Evolutionary conservation across 2,113 vertebrate species (phyloP), one percentile per base, ranked within the genome.

Genomic region (Zosterops borbonicus): DNA sequence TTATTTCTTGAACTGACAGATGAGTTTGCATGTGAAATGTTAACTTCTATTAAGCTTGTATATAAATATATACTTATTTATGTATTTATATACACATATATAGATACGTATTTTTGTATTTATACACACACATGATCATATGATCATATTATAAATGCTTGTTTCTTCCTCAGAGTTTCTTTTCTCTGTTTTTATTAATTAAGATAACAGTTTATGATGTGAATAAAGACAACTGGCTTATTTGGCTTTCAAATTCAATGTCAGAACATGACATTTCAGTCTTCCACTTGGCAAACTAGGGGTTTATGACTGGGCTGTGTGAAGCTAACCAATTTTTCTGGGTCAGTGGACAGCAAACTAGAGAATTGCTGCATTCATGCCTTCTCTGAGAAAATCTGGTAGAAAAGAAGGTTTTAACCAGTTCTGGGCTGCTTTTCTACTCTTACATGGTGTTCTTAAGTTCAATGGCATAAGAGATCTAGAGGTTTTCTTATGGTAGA

Each of bases 1-100:
- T 96, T 97, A 62, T 13, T 89, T 92, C 71, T 87, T 92, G 69
- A 94, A 92, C 73, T 83, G 65, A 73, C 63, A 85, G 49, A 88
- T 79, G 89, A 94, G 41, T 93, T 97, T 96, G 79, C 76, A 65
- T 60, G 35, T 84, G 52, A 93, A 74, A 83, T 90, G 56, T 67
- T 64, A 37, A 92, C 11, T 83, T 95, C 37, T 50, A 18, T 42
- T 93, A 49, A 76, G 29, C 22, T 74, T 65, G 33, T 75, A 52
- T 59, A 75, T 68, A 75, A 92, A 93, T 76, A 73, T 42, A 24
- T 70, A n/a, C 58, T 74, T 92, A 67, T 67, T 78, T 69, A 55
- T 87, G 14, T 64, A 25, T 88, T 85, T 75, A 27, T 90, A 23
- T 35, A 56, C 9, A 56, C 47, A 70, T 6, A 64, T 13, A 52